Base-by-base conservation (phyloP, 2,113 vertebrate species). In the Cathartes aura region DNA sequence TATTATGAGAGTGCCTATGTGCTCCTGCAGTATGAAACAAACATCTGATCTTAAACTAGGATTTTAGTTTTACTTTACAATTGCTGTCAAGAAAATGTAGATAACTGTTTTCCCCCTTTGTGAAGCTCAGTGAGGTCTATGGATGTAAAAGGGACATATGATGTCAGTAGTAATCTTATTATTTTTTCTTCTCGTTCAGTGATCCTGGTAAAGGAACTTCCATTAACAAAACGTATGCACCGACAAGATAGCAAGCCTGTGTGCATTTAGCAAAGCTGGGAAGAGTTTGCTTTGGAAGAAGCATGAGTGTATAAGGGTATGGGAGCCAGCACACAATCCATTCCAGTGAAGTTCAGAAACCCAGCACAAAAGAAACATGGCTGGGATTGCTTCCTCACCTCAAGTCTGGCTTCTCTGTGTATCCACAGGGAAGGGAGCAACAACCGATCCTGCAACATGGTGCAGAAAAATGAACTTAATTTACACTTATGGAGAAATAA, bases 191-290 rank as follows among this genome's bases (percentile, higher is more conserved):
- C 48, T 16, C 2, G 1, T n/a, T 76, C 13, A n/a, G 36, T 9
- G 26, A 26, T 47, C 59, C 18, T 58, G 71, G 12, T 11, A 3
- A 63, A 67, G 40, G 47, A 11, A 43, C 26, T n/a, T 29, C 62
- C 52, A 20, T 4, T 52, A 6, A 4, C 0, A 5, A 6, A n/a
- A 26, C 47, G 11, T 3, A 7, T 5, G 22, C 72, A 26, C 30
- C 48, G 43, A 30, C 50, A 48, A 7, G 67, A 73, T 12, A 59
- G 38, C 34, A 30, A 50, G 20, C 1, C 53, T 8, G 12, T 6
- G 40, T 15, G 60, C 52, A 6, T 14, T 59, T 27, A 53, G 48
- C 78, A 89, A 74, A 76, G 26, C 89, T 27, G 27, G 24, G 38
- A 67, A 32, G 70, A 55, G 36, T 11, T 43, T 59, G 50, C 56